A percentile compares a stretch with the other conserved stretches of the same genome.
phyloP scores from a whole-genome alignment of 92 coral and sea anemone genomes.

The Parazoanthus atlanticus region DNA sequence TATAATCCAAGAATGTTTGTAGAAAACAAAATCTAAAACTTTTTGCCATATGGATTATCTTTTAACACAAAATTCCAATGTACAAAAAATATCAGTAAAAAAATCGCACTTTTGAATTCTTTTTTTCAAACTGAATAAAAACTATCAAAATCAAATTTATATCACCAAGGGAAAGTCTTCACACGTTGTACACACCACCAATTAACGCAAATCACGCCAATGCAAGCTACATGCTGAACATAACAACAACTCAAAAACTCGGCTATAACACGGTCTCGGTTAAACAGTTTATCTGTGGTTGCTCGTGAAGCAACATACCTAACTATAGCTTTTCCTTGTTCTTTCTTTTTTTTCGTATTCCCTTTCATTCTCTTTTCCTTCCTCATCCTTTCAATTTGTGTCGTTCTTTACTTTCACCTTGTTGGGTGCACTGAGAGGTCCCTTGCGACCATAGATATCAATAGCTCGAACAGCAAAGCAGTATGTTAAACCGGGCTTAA shows the following conservation, averaged over 20 bases:
- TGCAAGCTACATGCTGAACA: too few species aligned
- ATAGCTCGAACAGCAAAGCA: slow-evolving; percentile 3
- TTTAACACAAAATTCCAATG: neutral
- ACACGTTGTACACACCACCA: too few species aligned
- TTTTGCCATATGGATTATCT: neutral
- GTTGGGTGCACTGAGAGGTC: neutral
- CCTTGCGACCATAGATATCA: slow-evolving; percentile 1
- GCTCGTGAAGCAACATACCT: neutral
- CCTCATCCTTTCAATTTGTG: neutral
- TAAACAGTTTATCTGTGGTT: neutral
- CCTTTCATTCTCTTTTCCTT: neutral
- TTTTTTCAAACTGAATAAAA: too few species aligned
- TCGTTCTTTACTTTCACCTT: slow-evolving; percentile 1
- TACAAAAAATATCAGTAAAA: neutral
- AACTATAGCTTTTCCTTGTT: neutral
- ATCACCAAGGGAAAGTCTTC: too few species aligned
- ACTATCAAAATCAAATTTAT: too few species aligned
- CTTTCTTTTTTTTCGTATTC: neutral
- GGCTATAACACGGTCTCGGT: too few species aligned
- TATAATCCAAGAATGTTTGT: neutral
- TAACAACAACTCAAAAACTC: too few species aligned
- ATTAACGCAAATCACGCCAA: too few species aligned
- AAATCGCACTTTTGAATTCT: too few species aligned
- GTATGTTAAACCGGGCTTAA: neutral
- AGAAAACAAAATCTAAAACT: neutral